Percentiles rank a stretch among this genome's conserved stretches.
These are phyloP conservation scores for Antedon mediterranea DNA, from an alignment of 53 echinoderm and acorn worm genomes.

Conservation along the genomic window DNA sequence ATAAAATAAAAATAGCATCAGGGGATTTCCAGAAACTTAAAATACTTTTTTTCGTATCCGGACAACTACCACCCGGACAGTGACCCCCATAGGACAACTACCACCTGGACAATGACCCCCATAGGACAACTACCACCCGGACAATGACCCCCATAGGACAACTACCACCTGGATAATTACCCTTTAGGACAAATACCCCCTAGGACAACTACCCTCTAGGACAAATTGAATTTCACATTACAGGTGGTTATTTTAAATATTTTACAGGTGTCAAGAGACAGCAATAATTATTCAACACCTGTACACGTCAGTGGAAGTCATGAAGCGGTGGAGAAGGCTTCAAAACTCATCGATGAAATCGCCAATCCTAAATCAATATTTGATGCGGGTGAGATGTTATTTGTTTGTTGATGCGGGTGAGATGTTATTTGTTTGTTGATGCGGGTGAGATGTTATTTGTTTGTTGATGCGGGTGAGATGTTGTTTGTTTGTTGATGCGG, in stretches of 20 bases:
- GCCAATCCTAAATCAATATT: constrained; percentile 18
- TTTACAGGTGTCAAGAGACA: constrained; percentile 19
- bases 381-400: not conserved
- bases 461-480: not conserved
- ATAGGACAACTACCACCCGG: too few species aligned
- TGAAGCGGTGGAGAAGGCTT: constrained; percentile 55
- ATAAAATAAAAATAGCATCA: too few species aligned
- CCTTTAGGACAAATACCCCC: too few species aligned
- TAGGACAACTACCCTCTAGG: too few species aligned
- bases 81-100: too few species aligned
- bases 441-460: not conserved
- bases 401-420: not conserved
- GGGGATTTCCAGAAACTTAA: too few species aligned
- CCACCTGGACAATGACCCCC: too few species aligned
- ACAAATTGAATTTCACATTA: not conserved
- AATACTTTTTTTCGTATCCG: too few species aligned
- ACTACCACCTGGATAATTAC: too few species aligned
- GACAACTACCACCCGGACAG: too few species aligned
- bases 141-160: too few species aligned
- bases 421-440: too few species aligned
- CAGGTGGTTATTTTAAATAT: not conserved
- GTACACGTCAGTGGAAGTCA: constrained; percentile 52
- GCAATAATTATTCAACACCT: constrained; percentile 60
- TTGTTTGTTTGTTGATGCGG: not conserved
- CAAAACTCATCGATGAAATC: constrained; percentile 50